A percentile compares a stretch with the other conserved stretches of the same genome.
Conservation (phyloP, 2,113 vertebrate species). For the Narcine bancroftii region DNA sequence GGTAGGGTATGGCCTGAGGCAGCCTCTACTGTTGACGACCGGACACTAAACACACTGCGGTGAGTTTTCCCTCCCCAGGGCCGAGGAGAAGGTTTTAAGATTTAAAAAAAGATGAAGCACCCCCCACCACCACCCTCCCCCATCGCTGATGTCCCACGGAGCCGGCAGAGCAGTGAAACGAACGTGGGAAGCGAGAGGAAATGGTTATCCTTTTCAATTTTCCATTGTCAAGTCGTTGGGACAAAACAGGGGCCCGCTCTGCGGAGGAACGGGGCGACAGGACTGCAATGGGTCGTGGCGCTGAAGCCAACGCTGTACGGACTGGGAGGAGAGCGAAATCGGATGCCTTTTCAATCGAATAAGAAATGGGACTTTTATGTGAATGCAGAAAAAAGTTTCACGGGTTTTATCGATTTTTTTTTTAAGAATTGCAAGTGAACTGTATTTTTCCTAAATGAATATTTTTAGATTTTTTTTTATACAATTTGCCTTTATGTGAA, state of each 20-base stretch:
- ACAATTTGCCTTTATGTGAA: conserved; percentile 28
- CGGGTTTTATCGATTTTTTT: neutral
- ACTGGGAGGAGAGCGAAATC: neutral
- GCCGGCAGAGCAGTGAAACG: neutral
- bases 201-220: neutral
- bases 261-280: neutral
- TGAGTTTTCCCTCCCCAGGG: neutral
- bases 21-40: no score
- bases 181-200: neutral
- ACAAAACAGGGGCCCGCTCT: neutral
- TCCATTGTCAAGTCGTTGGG: neutral
- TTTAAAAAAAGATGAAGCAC: neutral
- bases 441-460: conserved; percentile 34
- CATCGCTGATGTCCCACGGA: no score
- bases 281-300: neutral
- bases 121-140: no score
- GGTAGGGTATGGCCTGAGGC: neutral
- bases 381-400: neutral
- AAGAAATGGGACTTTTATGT: neutral
- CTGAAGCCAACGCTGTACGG: neutral
- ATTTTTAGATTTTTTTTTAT: conserved; percentile 31
- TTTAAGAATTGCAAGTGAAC: neutral
- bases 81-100: neutral
- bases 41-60: neutral
- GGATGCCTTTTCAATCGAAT: neutral